Evolutionary conservation across 2,888 invertebrate species (phyloP).

Genomic region (Calephelis perditalis): DNA sequence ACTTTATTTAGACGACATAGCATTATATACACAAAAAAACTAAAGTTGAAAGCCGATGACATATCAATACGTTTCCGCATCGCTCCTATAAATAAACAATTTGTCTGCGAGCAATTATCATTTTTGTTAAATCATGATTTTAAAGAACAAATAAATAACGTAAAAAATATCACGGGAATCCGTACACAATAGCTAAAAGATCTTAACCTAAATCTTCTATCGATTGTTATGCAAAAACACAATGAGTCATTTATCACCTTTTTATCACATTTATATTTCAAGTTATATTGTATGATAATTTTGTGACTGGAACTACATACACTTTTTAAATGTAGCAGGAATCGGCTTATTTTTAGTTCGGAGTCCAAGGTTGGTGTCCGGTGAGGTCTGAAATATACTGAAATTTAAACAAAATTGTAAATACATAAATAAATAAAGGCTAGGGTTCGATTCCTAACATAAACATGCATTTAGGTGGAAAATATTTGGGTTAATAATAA

Average conservation of each 20-base stretch:
- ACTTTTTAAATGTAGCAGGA: slow-evolving; percentile 56
- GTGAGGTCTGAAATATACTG: slow-evolving; percentile 57
- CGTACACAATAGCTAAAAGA: slow-evolving; percentile 63
- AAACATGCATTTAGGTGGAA: too few species aligned
- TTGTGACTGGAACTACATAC: slow-evolving; percentile 33
- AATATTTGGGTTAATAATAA: too few species aligned
- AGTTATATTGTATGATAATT: slow-evolving; percentile 39
- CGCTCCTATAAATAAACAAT: slow-evolving; percentile 69
- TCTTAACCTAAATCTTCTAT: slow-evolving; percentile 76
- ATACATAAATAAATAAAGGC: slow-evolving; percentile 5
- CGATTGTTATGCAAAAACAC: slow-evolving; percentile 77
- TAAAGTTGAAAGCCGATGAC: slow-evolving; percentile 59
- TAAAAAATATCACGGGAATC: slow-evolving; percentile 41
- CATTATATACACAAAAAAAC: slow-evolving; percentile 60
- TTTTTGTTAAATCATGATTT: slow-evolving; percentile 1
- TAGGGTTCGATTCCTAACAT: too few species aligned
- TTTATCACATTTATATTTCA: slow-evolving; percentile 38
- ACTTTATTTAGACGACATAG: slow-evolving; percentile 51
- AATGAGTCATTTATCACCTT: slow-evolving; percentile 55
- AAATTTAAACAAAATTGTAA: slow-evolving; percentile 35
- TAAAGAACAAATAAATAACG: slow-evolving; percentile 41
- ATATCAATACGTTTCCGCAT: slow-evolving; percentile 68
- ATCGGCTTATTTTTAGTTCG: slow-evolving; percentile 53
- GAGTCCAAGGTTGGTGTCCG: slow-evolving; percentile 47
- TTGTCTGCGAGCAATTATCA: slow-evolving; percentile 45